A percentile compares a stretch with the other conserved stretches of the same genome.
These are phyloP conservation scores for Phaenicophaeus curvirostris DNA, from an alignment of 2,797 vertebrate genomes.

Conservation along the genomic window DNA sequence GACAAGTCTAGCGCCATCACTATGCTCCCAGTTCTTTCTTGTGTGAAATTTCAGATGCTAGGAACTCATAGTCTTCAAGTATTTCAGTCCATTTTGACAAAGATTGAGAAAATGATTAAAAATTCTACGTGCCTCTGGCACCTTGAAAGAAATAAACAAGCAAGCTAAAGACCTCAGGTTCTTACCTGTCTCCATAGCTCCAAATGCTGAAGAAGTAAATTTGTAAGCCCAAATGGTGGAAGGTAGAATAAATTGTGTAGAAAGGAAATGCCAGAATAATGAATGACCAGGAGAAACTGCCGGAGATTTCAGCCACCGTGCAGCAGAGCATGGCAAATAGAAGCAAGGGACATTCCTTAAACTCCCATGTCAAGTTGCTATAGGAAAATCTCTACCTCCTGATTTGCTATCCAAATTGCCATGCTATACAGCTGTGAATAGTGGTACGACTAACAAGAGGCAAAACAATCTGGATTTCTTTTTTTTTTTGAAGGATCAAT, in stretches of 20 bases:
- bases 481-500: background rate
- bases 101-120: background rate
- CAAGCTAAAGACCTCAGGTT: background rate
- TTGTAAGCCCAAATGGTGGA: background rate
- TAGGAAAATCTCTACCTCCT: background rate
- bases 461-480: background rate
- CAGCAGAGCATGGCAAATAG: background rate
- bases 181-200: background rate
- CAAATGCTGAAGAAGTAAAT: background rate
- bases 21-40: background rate
- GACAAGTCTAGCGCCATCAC: no score
- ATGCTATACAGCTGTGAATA: background rate
- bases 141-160: background rate
- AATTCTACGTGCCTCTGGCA: background rate
- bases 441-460: background rate
- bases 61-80: background rate
- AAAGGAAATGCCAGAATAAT: background rate
- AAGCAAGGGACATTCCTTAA: background rate
- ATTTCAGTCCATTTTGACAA: background rate
- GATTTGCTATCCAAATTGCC: background rate
- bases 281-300: background rate
- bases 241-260: background rate
- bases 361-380: fast-evolving
- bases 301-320: background rate
- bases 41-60: background rate